These are phyloP conservation scores for Motacilla alba DNA, from an alignment of 2,113 vertebrate genomes.

Conservation along the genomic window DNA sequence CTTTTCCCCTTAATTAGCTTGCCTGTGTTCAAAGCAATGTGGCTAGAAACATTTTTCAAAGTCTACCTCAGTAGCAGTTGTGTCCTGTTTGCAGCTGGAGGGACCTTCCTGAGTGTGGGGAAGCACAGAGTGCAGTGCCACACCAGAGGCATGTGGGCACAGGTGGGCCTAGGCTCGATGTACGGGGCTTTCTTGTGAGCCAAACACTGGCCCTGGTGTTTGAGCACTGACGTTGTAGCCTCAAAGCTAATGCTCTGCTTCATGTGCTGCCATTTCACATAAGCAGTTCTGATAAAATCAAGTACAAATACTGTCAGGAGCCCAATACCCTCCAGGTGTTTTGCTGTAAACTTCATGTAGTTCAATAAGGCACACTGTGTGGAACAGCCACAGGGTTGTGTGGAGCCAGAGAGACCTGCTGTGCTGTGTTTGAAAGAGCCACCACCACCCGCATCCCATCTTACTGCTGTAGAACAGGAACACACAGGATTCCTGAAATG, in stretches of 20 bases:
- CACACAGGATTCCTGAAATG: background rate
- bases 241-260: background rate
- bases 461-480: background rate
- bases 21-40: background rate
- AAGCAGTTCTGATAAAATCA: background rate
- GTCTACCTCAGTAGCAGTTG: background rate
- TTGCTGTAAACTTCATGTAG: background rate
- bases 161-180: rapidly evolving
- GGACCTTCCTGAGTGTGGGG: background rate
- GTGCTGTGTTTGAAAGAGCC: background rate
- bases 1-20: background rate
- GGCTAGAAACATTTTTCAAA: background rate
- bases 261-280: background rate
- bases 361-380: rapidly evolving
- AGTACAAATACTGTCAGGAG: background rate
- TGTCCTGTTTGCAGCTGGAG: background rate
- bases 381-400: rapidly evolving
- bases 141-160: rapidly evolving
- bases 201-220: background rate
- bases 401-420: background rate
- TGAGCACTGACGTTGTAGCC: background rate
- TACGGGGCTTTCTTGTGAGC: rapidly evolving
- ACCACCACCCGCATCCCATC: background rate
- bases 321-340: background rate
- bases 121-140: rapidly evolving